Evolutionary conservation across 2,797 vertebrate genomes (phyloP).

Genomic region (Alexandromys oeconomus): DNA sequence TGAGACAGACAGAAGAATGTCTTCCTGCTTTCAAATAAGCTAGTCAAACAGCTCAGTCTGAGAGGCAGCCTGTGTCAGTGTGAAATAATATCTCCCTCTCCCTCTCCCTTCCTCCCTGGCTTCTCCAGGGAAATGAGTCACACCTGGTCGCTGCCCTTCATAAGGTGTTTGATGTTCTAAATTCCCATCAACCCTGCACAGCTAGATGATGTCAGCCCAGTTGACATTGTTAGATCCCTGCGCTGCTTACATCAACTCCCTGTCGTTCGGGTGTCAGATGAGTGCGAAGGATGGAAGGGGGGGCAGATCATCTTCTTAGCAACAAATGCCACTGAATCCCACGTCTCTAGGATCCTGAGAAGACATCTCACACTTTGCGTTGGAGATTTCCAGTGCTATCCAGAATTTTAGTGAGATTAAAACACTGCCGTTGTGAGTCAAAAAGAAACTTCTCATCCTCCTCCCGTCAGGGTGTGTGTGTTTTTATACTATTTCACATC

Average conservation of each 20-base stretch:
- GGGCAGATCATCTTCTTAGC: slow-evolving; percentile 66
- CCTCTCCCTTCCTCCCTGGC: slow-evolving; percentile 71
- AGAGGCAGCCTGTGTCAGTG: slow-evolving; percentile 71
- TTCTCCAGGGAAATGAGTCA: slow-evolving; percentile 88
- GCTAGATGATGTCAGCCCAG: slow-evolving; percentile 88
- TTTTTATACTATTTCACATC: slow-evolving; percentile 48
- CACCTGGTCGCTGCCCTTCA: slow-evolving; percentile 87
- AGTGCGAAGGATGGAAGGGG: slow-evolving; percentile 54
- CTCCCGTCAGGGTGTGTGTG: background rate
- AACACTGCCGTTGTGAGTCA: background rate
- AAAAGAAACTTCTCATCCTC: slow-evolving; percentile 60
- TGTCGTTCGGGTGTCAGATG: slow-evolving; percentile 71
- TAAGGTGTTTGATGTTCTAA: slow-evolving; percentile 85
- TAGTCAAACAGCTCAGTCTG: slow-evolving; percentile 63
- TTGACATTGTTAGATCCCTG: slow-evolving; percentile 87
- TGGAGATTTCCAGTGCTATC: slow-evolving; percentile 70
- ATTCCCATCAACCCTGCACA: slow-evolving; percentile 86
- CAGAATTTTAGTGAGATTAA: slow-evolving; percentile 72
- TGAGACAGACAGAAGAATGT: slow-evolving; percentile 69
- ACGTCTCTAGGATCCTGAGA: slow-evolving; percentile 67
- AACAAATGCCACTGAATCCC: slow-evolving; percentile 62
- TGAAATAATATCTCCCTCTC: slow-evolving; percentile 83
- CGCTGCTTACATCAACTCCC: slow-evolving; percentile 86
- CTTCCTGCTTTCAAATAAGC: slow-evolving; percentile 72
- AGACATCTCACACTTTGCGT: slow-evolving; percentile 69